Evolutionary conservation across 2,113 vertebrate genomes (phyloP).

Genomic region (Nicator chloris): DNA sequence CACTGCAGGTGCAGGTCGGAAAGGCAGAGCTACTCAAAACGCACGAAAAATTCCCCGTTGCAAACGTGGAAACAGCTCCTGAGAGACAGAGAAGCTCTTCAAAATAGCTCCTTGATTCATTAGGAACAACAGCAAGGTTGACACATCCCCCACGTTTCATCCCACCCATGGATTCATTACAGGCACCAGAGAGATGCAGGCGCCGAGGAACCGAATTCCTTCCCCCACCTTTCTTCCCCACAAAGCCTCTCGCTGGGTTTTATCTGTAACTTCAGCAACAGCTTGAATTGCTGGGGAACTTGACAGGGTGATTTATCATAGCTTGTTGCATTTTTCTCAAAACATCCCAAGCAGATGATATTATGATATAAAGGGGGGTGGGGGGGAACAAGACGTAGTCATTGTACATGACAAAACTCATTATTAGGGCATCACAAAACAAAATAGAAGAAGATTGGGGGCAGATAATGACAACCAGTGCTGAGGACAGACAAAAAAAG

Average conservation of each 20-base stretch:
- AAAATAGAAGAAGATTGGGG: not conserved
- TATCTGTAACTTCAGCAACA: slow-evolving; percentile 45
- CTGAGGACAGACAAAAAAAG: not conserved
- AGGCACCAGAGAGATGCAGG: not conserved
- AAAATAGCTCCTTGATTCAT: slow-evolving; percentile 49
- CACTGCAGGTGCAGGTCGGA: not conserved
- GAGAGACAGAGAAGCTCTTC: slow-evolving; percentile 22
- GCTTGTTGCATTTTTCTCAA: slow-evolving; percentile 48
- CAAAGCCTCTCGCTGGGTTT: slow-evolving; percentile 20
- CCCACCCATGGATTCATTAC: slow-evolving; percentile 26
- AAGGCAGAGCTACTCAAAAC: not conserved
- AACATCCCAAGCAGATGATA: slow-evolving; percentile 49
- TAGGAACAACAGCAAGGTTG: slow-evolving; percentile 39
- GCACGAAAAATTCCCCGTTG: not conserved
- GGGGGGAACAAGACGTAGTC: not conserved
- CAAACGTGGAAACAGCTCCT: slow-evolving; percentile 10
- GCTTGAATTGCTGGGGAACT: slow-evolving; percentile 29
- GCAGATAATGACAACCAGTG: not conserved
- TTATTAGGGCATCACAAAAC: slow-evolving; percentile 11
- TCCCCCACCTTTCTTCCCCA: not conserved
- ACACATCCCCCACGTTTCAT: slow-evolving; percentile 30
- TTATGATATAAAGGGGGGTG: not conserved
- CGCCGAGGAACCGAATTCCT: not conserved
- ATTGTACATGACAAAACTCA: slow-evolving; percentile 37
- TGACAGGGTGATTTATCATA: slow-evolving; percentile 64